Percentiles rank a stretch among this genome's conserved stretches.
Evolutionary conservation across 2,888 invertebrate species (phyloP).

Genomic region (Caenorhabditis panamensis): DNA sequence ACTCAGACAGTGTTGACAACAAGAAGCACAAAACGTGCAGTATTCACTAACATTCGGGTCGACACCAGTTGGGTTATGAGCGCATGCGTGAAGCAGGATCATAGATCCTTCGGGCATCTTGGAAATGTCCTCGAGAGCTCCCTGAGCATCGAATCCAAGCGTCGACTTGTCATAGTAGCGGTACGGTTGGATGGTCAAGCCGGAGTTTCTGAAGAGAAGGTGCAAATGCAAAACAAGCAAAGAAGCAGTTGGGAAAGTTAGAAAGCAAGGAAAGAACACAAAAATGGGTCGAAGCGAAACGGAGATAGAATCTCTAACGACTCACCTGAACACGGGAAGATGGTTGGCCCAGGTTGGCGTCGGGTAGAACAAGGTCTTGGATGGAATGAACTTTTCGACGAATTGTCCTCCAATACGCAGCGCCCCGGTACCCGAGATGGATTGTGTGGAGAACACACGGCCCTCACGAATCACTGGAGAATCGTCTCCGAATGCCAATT

Average conservation of each 20-base stretch:
- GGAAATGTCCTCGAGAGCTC: conserved; percentile 86
- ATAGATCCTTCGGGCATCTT: conserved; percentile 85
- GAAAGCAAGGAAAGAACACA: neutral
- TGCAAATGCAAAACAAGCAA: neutral
- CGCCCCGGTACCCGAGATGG: conserved; percentile 95
- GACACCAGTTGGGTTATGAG: conserved; percentile 96
- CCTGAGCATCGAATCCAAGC: conserved; percentile 93
- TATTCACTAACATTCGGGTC: conserved; percentile 66
- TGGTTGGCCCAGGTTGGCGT: conserved; percentile 99
- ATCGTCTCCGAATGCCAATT: conserved; percentile 90
- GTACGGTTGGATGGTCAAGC: conserved; percentile 90
- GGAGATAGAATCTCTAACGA: conserved; percentile 36
- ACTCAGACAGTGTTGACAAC: no score
- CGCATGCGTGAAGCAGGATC: conserved; percentile 94
- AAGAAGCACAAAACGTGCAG: neutral
- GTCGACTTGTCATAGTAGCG: conserved; percentile 94
- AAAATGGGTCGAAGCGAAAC: no score
- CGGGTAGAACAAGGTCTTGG: conserved; percentile 90
- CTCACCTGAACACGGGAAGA: conserved; percentile 90
- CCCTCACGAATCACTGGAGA: conserved; percentile 84
- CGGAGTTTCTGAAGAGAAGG: conserved; percentile 86
- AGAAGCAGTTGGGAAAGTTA: neutral
- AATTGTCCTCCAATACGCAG: conserved; percentile 93
- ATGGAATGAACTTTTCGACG: conserved; percentile 86
- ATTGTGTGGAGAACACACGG: conserved; percentile 86